phyloP scores from a whole-genome alignment of 2,888 invertebrate genomes.

The Brachyptera putata region DNA sequence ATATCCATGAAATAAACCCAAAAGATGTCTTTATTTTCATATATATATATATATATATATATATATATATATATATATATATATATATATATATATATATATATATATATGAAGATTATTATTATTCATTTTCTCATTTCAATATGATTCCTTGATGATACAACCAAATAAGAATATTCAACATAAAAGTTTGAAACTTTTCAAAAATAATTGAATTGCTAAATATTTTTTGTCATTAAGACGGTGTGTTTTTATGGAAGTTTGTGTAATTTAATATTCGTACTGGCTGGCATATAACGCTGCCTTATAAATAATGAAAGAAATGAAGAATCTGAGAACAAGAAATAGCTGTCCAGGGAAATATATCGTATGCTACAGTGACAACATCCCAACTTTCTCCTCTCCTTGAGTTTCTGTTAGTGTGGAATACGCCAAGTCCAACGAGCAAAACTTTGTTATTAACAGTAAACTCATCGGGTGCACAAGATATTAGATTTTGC shows the following conservation, averaged over 20 bases:
- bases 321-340: constrained; percentile 10
- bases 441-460: constrained; percentile 2
- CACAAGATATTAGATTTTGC: neutral
- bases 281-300: neutral
- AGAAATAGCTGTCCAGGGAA: constrained; percentile 12
- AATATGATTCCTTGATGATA: neutral
- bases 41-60: too few relatives aligned
- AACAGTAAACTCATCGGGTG: constrained; percentile 1
- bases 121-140: neutral
- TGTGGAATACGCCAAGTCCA: neutral
- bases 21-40: too few relatives aligned
- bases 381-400: constrained; percentile 9
- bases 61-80: too few relatives aligned
- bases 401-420: neutral
- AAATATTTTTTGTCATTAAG: constrained; percentile 13
- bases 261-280: constrained; percentile 5
- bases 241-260: neutral
- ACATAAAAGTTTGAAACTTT: constrained; percentile 4
- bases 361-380: constrained; percentile 3
- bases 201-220: neutral
- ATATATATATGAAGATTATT: too few relatives aligned
- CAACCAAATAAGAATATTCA: neutral
- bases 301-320: constrained; percentile 9
- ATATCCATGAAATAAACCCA: too few relatives aligned
- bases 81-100: too few relatives aligned